These are phyloP conservation scores for Acanthochromis polyacanthus DNA, from an alignment of 2,113 vertebrate species.

Conservation along the genomic window DNA sequence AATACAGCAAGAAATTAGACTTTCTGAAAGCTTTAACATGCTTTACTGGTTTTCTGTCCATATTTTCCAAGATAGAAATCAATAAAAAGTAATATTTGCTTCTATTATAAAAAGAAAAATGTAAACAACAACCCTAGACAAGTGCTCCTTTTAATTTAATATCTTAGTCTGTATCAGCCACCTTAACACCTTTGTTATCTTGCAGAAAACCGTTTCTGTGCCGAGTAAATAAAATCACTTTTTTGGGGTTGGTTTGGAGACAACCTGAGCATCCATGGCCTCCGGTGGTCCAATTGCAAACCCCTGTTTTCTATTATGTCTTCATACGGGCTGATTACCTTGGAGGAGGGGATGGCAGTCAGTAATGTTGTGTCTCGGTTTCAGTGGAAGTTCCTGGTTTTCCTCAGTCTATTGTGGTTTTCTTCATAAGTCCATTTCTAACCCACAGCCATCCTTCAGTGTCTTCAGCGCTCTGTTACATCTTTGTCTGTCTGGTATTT, in stretches of 20 bases:
- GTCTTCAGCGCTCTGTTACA: slow-evolving; percentile 21
- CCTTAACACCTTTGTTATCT: too few species aligned
- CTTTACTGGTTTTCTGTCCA: too few species aligned
- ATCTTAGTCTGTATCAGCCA: too few species aligned
- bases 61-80: too few species aligned
- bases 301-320: slow-evolving; percentile 1
- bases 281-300: not conserved
- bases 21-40: too few species aligned
- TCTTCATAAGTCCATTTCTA: not conserved
- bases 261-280: not conserved
- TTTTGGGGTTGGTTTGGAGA: too few species aligned
- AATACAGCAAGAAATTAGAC: too few species aligned
- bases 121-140: too few species aligned
- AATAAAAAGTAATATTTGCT: too few species aligned
- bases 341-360: not conserved
- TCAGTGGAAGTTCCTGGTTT: slow-evolving; percentile 6
- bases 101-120: too few species aligned
- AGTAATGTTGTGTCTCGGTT: slow-evolving; percentile 5
- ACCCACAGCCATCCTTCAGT: not conserved
- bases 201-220: not conserved
- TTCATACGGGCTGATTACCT: slow-evolving; percentile 3
- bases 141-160: too few species aligned
- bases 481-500: slow-evolving; percentile 7
- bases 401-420: slow-evolving; percentile 28
- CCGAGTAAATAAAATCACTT: slow-evolving; percentile 12